A percentile compares a stretch with the other conserved stretches of the same genome.
phyloP scores from a whole-genome alignment of 2,888 invertebrate species.

The Gibbula magus region DNA sequence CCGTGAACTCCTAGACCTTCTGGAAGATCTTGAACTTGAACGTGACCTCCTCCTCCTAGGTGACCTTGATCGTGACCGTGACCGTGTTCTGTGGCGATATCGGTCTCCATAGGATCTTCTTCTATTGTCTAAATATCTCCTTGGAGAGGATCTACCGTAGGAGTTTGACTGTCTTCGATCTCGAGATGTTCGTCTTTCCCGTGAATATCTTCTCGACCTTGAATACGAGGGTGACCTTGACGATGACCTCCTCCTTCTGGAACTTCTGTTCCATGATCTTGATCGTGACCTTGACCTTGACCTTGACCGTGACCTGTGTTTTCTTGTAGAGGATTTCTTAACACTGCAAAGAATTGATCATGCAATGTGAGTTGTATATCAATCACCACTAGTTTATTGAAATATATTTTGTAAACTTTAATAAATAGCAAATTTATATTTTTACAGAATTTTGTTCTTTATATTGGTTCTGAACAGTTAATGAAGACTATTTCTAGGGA shows the following conservation, averaged over 20 bases:
- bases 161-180: not conserved
- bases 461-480: too few relatives aligned
- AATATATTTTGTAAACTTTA: too few relatives aligned
- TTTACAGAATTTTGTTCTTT: too few relatives aligned
- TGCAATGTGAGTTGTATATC: not conserved
- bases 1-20: conserved; percentile 48
- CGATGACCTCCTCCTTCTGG: conserved; percentile 20
- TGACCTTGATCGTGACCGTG: conserved; percentile 50
- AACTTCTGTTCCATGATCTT: conserved; percentile 26
- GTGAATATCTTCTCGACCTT: conserved; percentile 16
- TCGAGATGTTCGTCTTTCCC: not conserved
- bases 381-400: too few relatives aligned
- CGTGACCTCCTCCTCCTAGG: conserved; percentile 48
- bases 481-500: too few relatives aligned
- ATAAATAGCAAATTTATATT: too few relatives aligned
- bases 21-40: conserved; percentile 43
- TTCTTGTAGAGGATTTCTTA: conserved; percentile 13
- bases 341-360: not conserved
- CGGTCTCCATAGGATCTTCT: conserved; percentile 38
- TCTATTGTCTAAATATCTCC: not conserved
- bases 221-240: conserved; percentile 34
- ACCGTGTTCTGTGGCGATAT: conserved; percentile 39
- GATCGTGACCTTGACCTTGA: conserved; percentile 42
- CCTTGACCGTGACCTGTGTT: conserved; percentile 40
- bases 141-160: not conserved